phyloP scores from a whole-genome alignment of 2,113 vertebrate genomes.

The Nyctibius bracteatus region DNA sequence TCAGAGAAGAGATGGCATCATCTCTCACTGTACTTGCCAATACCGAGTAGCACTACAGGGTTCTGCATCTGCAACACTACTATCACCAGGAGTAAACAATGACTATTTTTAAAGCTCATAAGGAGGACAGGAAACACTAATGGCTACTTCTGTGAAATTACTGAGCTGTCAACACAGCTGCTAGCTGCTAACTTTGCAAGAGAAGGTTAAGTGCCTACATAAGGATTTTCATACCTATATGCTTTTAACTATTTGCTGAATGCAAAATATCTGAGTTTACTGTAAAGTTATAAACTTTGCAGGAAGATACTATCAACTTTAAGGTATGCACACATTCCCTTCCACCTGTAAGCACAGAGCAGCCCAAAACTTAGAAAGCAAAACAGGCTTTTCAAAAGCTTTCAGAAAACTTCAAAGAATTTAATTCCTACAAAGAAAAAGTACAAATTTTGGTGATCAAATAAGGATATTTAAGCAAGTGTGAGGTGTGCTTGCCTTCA shows the following conservation, averaged over 20 bases:
- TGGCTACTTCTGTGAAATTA: neutral
- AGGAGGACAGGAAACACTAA: slow-evolving; percentile 39
- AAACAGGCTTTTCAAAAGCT: neutral
- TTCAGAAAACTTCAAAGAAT: neutral
- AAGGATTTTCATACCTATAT: neutral
- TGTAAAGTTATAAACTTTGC: neutral
- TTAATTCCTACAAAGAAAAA: neutral
- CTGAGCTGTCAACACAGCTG: neutral
- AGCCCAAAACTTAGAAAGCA: neutral
- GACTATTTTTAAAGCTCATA: slow-evolving; percentile 6
- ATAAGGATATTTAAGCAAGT: neutral
- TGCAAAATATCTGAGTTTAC: neutral
- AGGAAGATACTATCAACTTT: neutral
- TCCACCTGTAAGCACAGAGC: neutral
- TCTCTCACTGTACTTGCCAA: neutral
- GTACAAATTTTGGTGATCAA: neutral
- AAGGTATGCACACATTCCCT: neutral
- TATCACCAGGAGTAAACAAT: slow-evolving; percentile 1
- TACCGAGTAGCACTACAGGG: neutral
- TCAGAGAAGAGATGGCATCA: neutral
- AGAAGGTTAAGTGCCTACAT: neutral
- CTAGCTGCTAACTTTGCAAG: neutral
- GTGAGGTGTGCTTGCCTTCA: neutral
- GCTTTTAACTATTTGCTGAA: neutral
- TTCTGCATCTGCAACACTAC: neutral